These are phyloP conservation scores for Ridgeia piscesae DNA, from an alignment of 1,140 invertebrate species.

Conservation along the genomic window DNA sequence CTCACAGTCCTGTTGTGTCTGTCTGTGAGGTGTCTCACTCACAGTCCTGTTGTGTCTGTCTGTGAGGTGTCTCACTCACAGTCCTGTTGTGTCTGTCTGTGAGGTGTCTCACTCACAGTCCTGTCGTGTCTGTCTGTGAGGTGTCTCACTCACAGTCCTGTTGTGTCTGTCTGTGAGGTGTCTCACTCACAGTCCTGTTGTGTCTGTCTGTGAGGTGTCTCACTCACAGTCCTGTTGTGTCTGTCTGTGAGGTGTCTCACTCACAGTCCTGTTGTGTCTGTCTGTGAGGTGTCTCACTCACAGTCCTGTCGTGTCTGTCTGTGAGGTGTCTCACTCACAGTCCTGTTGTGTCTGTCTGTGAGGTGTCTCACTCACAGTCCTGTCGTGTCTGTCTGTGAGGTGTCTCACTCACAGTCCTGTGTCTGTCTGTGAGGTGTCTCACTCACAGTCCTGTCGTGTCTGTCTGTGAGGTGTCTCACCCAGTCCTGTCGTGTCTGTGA, in stretches of 20 bases:
- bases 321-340: background rate
- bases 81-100: background rate
- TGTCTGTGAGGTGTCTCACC: background rate
- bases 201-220: background rate
- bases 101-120: background rate
- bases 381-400: background rate
- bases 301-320: background rate
- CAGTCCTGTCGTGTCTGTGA: too few relatives aligned
- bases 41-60: background rate
- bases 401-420: background rate
- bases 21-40: background rate
- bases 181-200: background rate
- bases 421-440: background rate
- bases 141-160: background rate
- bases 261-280: background rate
- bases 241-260: background rate
- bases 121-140: background rate
- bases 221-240: background rate
- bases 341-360: background rate
- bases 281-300: background rate
- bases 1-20: background rate
- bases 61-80: background rate
- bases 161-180: background rate
- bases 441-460: background rate
- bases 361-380: background rate